phyloP scores from a whole-genome alignment of 2,797 vertebrate genomes.

The Sebastes umbrosus region DNA sequence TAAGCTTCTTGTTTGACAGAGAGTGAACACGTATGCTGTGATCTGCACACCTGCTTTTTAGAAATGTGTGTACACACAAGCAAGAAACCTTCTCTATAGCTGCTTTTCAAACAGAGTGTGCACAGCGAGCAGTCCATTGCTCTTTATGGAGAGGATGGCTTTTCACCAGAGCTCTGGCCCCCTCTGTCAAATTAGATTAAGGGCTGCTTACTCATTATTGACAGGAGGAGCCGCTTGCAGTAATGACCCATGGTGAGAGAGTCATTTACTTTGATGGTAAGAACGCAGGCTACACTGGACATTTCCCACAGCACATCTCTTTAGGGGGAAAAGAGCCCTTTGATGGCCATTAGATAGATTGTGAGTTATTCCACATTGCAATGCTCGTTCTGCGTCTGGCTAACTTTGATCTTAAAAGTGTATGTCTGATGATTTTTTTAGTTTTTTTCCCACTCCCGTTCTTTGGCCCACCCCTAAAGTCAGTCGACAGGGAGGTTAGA shows the following conservation, averaged over 20 bases:
- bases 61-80: neutral
- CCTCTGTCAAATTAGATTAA: constrained; percentile 76
- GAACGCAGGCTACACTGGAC: constrained; percentile 59
- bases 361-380: constrained; percentile 55
- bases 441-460: constrained; percentile 11
- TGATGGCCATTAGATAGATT: constrained; percentile 60
- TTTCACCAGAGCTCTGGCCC: constrained; percentile 58
- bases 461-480: constrained; percentile 58
- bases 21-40: neutral
- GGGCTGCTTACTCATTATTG: constrained; percentile 74
- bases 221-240: constrained; percentile 69
- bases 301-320: constrained; percentile 60
- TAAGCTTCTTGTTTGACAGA: constrained; percentile 15
- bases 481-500: constrained; percentile 63
- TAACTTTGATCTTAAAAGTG: constrained; percentile 66
- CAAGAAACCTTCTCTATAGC: neutral
- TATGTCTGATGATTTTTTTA: constrained; percentile 23
- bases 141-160: constrained; percentile 59
- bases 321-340: constrained; percentile 38
- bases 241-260: constrained; percentile 73
- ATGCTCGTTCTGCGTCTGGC: constrained; percentile 34
- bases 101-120: constrained; percentile 21
- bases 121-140: constrained; percentile 49
- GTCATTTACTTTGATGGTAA: constrained; percentile 74
- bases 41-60: neutral